Base-by-base conservation (phyloP, 2,797 vertebrate genomes). In the Trachops cirrhosus region DNA sequence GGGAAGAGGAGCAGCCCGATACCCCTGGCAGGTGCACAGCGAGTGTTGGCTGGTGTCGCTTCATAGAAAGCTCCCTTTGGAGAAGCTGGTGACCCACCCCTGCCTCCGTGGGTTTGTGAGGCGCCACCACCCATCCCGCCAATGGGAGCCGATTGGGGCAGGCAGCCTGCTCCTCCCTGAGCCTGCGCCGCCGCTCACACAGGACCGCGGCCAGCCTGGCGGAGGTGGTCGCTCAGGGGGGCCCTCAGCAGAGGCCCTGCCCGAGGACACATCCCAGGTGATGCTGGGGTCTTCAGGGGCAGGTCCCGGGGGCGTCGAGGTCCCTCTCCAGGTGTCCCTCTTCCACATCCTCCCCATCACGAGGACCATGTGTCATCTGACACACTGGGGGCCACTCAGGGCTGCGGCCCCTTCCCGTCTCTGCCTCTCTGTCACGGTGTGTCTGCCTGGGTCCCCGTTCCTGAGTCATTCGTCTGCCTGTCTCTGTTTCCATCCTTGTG, bases 61-160 rank as follows among this genome's bases (percentile, higher is more conserved):
- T 46, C 41, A 16, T 54, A 37, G 34, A 21, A 50, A 67, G 19
- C 37, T 24, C 39, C 77, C 86, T 67, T 74, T 54, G 26, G 32
- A 46, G 29, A 6, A 2, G 9, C 41, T 10, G 67, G 41, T 9
- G 32, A 9, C 10, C 34, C 39, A 11, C 41, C 3, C 3, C 5
- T 9, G 19, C 5, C 50, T 7, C 52, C 22, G 2, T 3, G 21
- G 15, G 73, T 4, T 29, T 32, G 26, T n/a, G 73, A 0, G 19
- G 52, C 10, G 0, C 0, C 19, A 14, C 74, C 10, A 0, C 0
- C 19, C 44, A 7, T 39, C 29, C 24, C 12, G 0, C 59, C 78
- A 9, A 3, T 12, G 41, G 41, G 18, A 18, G 44, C 26, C 29
- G 34, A 12, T 9, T 3, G 26, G 57, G 24, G 10, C 70, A 29